These are phyloP conservation scores for Chrysina gloriosa DNA, from an alignment of 2,888 invertebrate species.

Conservation along the genomic window DNA sequence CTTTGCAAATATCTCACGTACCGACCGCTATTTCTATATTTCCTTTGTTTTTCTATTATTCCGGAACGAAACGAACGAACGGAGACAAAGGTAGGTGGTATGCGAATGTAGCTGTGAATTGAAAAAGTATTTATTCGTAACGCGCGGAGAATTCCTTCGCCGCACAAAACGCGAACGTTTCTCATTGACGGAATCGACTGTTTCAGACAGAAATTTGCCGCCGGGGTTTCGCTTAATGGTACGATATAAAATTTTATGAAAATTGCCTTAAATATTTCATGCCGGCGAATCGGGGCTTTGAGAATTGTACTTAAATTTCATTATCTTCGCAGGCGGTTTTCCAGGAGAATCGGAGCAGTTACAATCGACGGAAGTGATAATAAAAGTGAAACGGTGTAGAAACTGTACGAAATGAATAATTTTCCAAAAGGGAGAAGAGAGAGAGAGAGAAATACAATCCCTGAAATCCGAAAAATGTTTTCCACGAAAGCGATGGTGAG, in stretches of 20 bases:
- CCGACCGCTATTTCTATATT: no score
- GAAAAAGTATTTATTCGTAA: no score
- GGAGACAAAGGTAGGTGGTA: no score
- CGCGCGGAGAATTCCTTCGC: no score
- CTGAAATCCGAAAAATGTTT: no score
- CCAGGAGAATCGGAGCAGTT: not conserved
- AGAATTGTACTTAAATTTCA: conserved; percentile 23
- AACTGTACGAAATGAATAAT: no score
- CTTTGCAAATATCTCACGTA: not conserved
- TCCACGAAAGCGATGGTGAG: no score
- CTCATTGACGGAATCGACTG: conserved; percentile 1
- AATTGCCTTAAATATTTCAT: conserved; percentile 17
- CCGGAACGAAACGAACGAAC: no score
- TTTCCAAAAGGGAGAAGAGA: no score
- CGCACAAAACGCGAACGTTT: not conserved
- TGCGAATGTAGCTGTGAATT: no score
- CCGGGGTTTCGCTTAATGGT: not conserved
- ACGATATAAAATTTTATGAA: conserved; percentile 17
- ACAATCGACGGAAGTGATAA: not conserved
- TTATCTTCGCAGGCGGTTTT: conserved; percentile 4
- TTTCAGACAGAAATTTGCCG: not conserved
- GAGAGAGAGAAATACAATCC: no score
- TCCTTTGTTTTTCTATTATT: no score
- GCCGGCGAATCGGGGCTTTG: not conserved
- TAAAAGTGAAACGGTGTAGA: not conserved